Evolutionary conservation across 92 coral and sea anemone species (phyloP), one percentile per base, ranked within the genome.

Genomic region (Heteractis magnifica): DNA sequence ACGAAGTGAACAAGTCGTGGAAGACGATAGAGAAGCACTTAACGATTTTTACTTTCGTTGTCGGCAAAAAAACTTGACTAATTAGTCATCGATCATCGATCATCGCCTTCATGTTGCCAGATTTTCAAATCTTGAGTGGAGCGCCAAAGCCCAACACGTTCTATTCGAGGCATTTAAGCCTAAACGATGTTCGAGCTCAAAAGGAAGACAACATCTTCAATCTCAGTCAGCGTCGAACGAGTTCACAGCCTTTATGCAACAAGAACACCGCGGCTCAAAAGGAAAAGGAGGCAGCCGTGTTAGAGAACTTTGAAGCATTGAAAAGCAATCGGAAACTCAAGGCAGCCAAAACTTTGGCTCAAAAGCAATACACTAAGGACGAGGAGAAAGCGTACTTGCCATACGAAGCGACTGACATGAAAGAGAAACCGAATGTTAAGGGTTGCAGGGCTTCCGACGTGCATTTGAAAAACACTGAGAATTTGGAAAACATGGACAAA

Each of bases 91-190:
- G 73, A 68, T 78, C 72, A 26, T 34, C 48, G 51, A 68, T 78
- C 72, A 26, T 34, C 48, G 51, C 15, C 50, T 44, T 49, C 72
- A 81, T 81, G 84, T 75, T 68, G 72, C 73, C 84, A 68, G 84
- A 81, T 81, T 81, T 81, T 75, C 74, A 81, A 65, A 81, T 71
- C 65, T 70, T 75, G 26, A 81, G 84, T 81, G 84, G 65, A 51
- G 75, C 71, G 51, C 84, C 84, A 15, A 81, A 81, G 73, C 65
- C 90, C 19, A 84, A 81, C 6, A 88, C 85, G 21, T 84, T 86
- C 48, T 90, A 90, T 74, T 90, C 94, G 49, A 77, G 92, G 20
- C 81, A 91, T 91, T 88, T 91, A 51, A 88, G 86, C 55, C 14
- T 82, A 48, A 82, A 82, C 62, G 86, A 85, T 75, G 83, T 72